Evolutionary conservation across 1,140 invertebrate genomes (phyloP), one percentile per base, ranked within the genome.

Genomic region (Dreissena rostriformis): DNA sequence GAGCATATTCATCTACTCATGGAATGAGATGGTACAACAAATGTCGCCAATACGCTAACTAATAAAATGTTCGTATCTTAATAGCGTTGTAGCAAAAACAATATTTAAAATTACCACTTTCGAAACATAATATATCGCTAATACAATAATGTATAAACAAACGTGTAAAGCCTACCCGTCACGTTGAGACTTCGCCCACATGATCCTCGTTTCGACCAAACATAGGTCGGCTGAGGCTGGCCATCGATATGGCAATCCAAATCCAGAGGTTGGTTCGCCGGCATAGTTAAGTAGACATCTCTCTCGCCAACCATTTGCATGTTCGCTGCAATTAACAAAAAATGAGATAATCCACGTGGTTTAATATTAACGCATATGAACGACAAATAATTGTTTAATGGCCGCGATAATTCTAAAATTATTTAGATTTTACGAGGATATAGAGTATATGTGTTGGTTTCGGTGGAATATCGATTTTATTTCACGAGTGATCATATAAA

Each of bases 121-220:
- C 4, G 17, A 61, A 2, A 61, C 4, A 4, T 24, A 24, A n/a
- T 61, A 61, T 61, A 4, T 5, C 57, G 22, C 57, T 12, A n/a
- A n/a, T n/a, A n/a, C 6, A 24, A 61, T 61, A n/a, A 61, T 11
- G 17, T 61, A 24, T 61, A 61, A 5, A 5, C 17, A 61, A n/a
- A 61, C 4, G 6, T 11, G 22, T 61, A 61, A 24, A 61, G 22
- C 67, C 17, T 22, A 68, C 67, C 29, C 6, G 19, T 68, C 2
- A 26, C 29, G 67, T n/a, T 28, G 26, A 68, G 22, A 17, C 67
- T 15, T 0, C 49, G 61, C 11, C 57, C 80, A 75, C 80, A 82
- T 15, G 71, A 52, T 17, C 70, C 52, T 15, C 6, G 7, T 51
- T 82, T 82, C 8, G 63, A 17, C 80, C 80, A 82, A 6, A 19